These are phyloP conservation scores for Agriopis leucophaearia DNA, from an alignment of 2,888 invertebrate genomes.

Conservation along the genomic window DNA sequence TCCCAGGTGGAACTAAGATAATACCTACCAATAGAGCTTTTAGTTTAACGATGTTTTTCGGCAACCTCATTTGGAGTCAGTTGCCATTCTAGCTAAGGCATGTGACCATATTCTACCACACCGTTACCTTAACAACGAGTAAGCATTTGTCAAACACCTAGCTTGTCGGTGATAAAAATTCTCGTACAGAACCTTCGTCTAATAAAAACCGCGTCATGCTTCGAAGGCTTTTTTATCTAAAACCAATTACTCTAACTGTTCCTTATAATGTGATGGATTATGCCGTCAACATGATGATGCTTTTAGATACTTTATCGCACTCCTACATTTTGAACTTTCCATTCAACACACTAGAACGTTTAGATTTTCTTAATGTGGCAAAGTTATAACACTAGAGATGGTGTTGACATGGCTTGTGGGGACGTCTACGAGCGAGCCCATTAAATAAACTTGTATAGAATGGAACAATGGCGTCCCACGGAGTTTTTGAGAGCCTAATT, in stretches of 20 bases:
- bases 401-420: conserved; percentile 26
- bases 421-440: conserved; percentile 28
- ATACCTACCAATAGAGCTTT: no score
- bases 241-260: conserved; percentile 35
- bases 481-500: conserved; percentile 25
- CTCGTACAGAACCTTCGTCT: conserved; percentile 16
- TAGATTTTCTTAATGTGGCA: conserved; percentile 5
- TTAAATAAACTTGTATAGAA: conserved; percentile 26
- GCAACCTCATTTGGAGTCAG: no score
- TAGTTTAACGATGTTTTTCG: not conserved
- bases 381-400: conserved; percentile 9
- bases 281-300: conserved; percentile 18
- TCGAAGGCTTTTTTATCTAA: conserved; percentile 23
- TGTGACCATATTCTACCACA: not conserved
- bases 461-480: conserved; percentile 34
- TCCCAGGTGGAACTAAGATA: no score
- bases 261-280: conserved; percentile 35
- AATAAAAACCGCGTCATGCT: conserved; percentile 2
- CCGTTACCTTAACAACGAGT: not conserved
- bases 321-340: not conserved
- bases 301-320: conserved; percentile 9
- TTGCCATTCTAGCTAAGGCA: not conserved
- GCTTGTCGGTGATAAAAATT: no score
- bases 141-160: not conserved
- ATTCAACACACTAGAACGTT: not conserved